Base-by-base conservation (phyloP, 2,888 invertebrate genomes). In the Heteromurus nitidus region DNA sequence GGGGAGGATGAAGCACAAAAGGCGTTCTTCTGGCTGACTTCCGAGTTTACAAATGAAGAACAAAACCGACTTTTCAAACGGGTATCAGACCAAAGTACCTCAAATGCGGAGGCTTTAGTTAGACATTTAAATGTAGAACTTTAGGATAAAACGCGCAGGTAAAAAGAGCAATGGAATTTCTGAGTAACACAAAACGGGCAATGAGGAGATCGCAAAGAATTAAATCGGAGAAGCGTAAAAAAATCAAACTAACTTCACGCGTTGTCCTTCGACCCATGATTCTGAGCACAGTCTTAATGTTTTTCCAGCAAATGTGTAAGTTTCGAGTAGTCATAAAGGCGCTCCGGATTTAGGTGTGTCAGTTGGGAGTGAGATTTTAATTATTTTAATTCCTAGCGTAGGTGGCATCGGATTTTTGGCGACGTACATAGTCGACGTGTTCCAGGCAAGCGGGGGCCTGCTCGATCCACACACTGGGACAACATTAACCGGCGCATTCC, bases 261-360 rank as follows among this genome's bases (percentile, higher is more conserved):
- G 36, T 42, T 2, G 75, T 76, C 3, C 5, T 76, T 0, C 44
- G 5, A 9, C 75, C 75, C 13, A 30, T 76, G 18, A 16, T 76
- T 16, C 18, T 44, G 9, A 47, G 58, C 16, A 3, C 58, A 5
- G 1, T 76, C 22, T 60, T 76, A 1, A 18, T 76, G 0, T 28
- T 60, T 1, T 76, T 76, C 26, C 75, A 76, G 13, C 75, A 76
- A 60, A 3, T n/a, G 11, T 31, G 67, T 67, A 65, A 2, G 64
- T 1, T 3, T 26, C 3, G 18, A 13, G n/a, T 18, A n/a, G 50
- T 18, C 5, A 50, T 50, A 3, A 13, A 5, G 18, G n/a, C 50
- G n/a, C n/a, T n/a, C n/a, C n/a, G n/a, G n/a, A n/a, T n/a, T n/a
- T n/a, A n/a, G n/a, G n/a, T n/a, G n/a, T n/a, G n/a, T n/a, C n/a